A percentile compares a stretch with the other conserved stretches of the same genome.
Conservation (phyloP, 2,888 invertebrate genomes). For the Xylocampa areola region DNA sequence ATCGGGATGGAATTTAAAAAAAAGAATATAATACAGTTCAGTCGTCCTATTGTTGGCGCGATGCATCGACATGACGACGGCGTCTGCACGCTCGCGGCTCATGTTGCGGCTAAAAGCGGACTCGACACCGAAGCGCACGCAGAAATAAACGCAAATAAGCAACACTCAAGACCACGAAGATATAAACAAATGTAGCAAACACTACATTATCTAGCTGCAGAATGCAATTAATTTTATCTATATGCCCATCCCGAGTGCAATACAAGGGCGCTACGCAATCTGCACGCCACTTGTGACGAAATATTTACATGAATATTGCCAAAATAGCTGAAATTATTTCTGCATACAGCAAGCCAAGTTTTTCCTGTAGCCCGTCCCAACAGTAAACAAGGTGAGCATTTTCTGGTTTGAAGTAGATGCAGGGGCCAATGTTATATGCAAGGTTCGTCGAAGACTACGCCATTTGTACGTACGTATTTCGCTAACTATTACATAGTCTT, state of each 20-base stretch:
- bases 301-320: constrained; percentile 48
- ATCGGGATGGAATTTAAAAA: constrained; percentile 60
- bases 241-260: constrained; percentile 23
- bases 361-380: constrained; percentile 37
- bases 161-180: constrained; percentile 66
- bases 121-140: constrained; percentile 75
- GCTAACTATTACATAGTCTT: constrained; percentile 15
- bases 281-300: constrained; percentile 30
- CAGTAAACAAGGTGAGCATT: constrained; percentile 38
- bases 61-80: constrained; percentile 70
- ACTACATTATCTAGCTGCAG: constrained; percentile 52
- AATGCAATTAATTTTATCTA: constrained; percentile 39
- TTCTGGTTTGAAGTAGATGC: constrained; percentile 19
- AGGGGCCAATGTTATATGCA: constrained; percentile 14
- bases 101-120: constrained; percentile 85
- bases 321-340: constrained; percentile 34
- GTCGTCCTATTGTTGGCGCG: constrained; percentile 74
- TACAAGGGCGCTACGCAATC: constrained; percentile 35
- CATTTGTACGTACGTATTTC: constrained; percentile 14
- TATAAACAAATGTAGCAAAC: constrained; percentile 66
- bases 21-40: constrained; percentile 49
- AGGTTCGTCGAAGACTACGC: constrained; percentile 13
- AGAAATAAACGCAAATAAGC: constrained; percentile 83
- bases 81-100: constrained; percentile 71
- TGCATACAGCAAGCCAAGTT: constrained; percentile 12